phyloP scores from a whole-genome alignment of 2,888 invertebrate genomes.

The Trachelus iudaicus region DNA sequence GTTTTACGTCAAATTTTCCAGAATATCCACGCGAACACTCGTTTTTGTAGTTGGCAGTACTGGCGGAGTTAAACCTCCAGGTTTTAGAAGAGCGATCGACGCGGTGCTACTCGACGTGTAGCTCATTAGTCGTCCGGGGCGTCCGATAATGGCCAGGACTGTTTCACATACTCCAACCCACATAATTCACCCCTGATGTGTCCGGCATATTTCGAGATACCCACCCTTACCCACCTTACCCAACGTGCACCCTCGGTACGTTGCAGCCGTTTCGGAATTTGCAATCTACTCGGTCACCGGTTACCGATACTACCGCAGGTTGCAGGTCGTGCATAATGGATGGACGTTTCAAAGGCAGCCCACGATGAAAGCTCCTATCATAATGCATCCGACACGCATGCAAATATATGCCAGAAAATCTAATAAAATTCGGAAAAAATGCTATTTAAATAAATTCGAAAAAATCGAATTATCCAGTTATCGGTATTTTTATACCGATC shows the following conservation, averaged over 20 bases:
- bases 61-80: not conserved
- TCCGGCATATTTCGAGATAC: slow-evolving; percentile 26
- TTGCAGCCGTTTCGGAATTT: slow-evolving; percentile 27
- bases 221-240: slow-evolving; percentile 17
- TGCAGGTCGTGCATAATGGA: not conserved
- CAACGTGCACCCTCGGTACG: slow-evolving; percentile 3
- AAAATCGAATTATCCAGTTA: not conserved
- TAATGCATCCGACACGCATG: not conserved
- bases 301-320: not conserved
- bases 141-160: slow-evolving; percentile 25
- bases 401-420: not conserved
- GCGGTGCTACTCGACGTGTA: not conserved
- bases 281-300: slow-evolving; percentile 23
- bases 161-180: slow-evolving; percentile 20
- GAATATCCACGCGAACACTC: not conserved
- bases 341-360: not conserved
- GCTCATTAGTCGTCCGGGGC: slow-evolving; percentile 3
- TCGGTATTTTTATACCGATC: not conserved
- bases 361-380: not conserved
- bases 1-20: not conserved
- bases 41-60: not conserved
- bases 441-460: not conserved
- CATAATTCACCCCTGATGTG: slow-evolving; percentile 26
- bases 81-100: not conserved
- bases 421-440: not conserved